Percentiles rank a stretch among this genome's conserved stretches.
Conservation (phyloP, 2,888 invertebrate species). For the Lepidonotus clava region DNA sequence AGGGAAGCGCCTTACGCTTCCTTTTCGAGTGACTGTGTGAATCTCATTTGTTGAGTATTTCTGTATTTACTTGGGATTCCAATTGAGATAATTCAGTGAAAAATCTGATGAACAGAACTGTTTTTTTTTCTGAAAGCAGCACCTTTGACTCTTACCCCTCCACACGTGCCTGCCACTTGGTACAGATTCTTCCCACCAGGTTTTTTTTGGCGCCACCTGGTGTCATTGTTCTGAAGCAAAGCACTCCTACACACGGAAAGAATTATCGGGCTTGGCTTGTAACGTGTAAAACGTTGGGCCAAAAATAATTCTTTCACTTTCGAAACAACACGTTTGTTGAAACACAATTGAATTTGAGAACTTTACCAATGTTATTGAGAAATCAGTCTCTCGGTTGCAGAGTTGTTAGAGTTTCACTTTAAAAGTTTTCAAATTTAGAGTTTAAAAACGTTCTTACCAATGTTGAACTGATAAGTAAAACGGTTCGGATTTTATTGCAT, state of each 20-base stretch:
- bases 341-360: slow-evolving; percentile 3
- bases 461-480: slow-evolving; percentile 15
- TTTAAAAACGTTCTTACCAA: no score
- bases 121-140: no score
- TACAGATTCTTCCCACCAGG: neutral
- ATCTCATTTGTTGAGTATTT: no score
- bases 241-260: slow-evolving; percentile 23
- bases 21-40: no score
- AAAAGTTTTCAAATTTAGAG: no score
- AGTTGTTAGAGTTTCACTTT: no score
- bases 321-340: slow-evolving; percentile 34
- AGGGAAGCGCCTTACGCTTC: no score
- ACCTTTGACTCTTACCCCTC: no score
- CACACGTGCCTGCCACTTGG: slow-evolving; percentile 3
- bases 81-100: no score
- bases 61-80: no score
- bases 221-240: neutral
- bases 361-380: neutral
- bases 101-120: no score
- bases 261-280: neutral
- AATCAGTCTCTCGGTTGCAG: no score
- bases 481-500: neutral
- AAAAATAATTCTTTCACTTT: slow-evolving; percentile 18
- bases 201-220: neutral
- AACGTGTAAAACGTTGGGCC: neutral